Evolutionary conservation across 2,888 invertebrate genomes (phyloP).

Genomic region (Paralinhomoeus sp.): DNA sequence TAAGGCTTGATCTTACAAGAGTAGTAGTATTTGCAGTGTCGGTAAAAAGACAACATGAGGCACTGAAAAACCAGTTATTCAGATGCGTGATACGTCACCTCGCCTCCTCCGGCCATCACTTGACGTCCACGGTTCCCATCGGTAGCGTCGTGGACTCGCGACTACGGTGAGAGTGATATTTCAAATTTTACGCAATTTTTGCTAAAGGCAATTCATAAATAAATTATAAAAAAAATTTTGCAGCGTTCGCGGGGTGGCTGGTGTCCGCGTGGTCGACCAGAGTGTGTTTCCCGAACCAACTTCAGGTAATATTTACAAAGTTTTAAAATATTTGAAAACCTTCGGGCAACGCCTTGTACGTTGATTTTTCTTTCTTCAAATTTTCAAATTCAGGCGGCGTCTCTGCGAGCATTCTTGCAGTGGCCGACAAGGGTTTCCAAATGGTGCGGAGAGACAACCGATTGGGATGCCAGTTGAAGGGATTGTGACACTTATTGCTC

Average conservation of each 20-base stretch:
- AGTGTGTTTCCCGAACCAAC: constrained; percentile 6
- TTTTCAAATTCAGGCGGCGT: too few relatives aligned
- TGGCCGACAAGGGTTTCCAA: constrained; percentile 4
- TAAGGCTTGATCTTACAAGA: not conserved
- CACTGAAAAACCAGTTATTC: not conserved
- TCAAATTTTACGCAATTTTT: not conserved
- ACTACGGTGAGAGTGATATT: not conserved
- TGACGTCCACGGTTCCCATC: constrained; percentile 3
- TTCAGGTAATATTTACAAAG: too few relatives aligned
- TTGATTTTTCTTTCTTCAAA: too few relatives aligned
- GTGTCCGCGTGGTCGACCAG: constrained; percentile 6
- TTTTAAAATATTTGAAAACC: too few relatives aligned
- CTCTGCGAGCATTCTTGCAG: constrained; percentile 2
- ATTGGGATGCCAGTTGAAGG: constrained; percentile 1
- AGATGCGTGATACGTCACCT: constrained; percentile 3
- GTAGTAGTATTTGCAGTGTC: not conserved
- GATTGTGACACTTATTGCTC: too few relatives aligned
- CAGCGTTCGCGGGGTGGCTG: constrained; percentile 3
- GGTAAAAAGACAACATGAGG: not conserved
- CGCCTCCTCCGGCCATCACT: constrained; percentile 5
- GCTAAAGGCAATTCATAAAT: not conserved
- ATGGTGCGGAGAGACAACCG: constrained; percentile 1
- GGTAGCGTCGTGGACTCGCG: not conserved
- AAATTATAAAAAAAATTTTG: not conserved
- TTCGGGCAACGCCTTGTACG: too few relatives aligned